These are phyloP conservation scores for Sitta carolinensis DNA, from an alignment of 2,797 vertebrate genomes.

Conservation along the genomic window DNA sequence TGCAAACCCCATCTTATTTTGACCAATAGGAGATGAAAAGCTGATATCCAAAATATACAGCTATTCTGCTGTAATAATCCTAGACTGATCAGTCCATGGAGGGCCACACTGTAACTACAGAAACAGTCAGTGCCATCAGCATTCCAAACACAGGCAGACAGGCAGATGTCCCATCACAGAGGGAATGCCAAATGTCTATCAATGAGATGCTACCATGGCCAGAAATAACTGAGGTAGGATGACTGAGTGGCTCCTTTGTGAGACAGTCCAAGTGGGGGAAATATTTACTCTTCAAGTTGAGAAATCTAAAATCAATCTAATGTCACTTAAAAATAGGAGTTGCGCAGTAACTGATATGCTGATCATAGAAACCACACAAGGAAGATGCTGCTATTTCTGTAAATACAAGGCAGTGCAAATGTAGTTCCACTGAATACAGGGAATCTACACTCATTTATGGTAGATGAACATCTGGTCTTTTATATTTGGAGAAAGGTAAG, in stretches of 20 bases:
- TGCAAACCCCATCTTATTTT: background rate
- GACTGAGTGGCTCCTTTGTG: background rate
- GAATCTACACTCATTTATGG: background rate
- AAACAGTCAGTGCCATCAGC: background rate
- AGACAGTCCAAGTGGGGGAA: constrained; percentile 9
- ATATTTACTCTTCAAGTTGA: constrained; percentile 23
- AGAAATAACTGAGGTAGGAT: background rate
- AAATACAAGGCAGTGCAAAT: background rate
- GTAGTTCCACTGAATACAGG: background rate
- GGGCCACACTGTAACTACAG: background rate
- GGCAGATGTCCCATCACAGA: constrained; percentile 8
- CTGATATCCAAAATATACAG: background rate
- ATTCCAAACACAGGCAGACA: background rate
- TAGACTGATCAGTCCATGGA: background rate
- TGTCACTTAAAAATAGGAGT: constrained; percentile 47
- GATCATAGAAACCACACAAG: background rate
- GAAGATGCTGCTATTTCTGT: constrained; percentile 3
- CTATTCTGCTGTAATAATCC: background rate
- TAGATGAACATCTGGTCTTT: background rate
- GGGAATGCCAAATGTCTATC: constrained; percentile 37
- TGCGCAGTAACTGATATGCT: background rate
- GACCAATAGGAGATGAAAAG: background rate
- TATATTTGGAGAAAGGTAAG: background rate
- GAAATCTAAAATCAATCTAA: constrained; percentile 30
- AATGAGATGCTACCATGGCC: background rate